Conservation (phyloP, 2,888 invertebrate species). For the Cotesia congregata region DNA sequence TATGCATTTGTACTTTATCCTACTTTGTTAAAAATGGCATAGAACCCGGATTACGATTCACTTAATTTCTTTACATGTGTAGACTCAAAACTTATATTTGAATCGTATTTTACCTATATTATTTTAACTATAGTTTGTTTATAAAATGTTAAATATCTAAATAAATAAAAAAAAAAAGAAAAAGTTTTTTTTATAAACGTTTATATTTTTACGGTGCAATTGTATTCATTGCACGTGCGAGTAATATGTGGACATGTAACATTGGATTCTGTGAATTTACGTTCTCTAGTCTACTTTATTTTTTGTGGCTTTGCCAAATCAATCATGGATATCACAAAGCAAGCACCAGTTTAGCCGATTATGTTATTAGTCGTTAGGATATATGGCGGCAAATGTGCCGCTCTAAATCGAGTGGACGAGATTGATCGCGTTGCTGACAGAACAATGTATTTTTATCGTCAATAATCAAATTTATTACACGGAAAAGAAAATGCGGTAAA, state of each 20-base stretch:
- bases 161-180: not conserved
- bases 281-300: not conserved
- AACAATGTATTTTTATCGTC: not conserved
- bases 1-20: not conserved
- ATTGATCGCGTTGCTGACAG: not conserved
- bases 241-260: not conserved
- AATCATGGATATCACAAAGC: conserved; percentile 1
- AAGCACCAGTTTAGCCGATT: not conserved
- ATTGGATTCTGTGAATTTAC: not conserved
- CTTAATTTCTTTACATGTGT: not conserved
- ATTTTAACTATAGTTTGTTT: not conserved
- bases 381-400: conserved; percentile 7
- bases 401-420: not conserved
- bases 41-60: not conserved
- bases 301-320: not conserved
- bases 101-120: not conserved
- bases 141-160: not conserved
- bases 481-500: no score
- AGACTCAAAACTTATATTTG: not conserved
- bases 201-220: not conserved
- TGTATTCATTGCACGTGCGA: not conserved
- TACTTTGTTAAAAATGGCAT: not conserved
- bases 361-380: not conserved
- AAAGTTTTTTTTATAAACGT: not conserved
- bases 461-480: not conserved